phyloP scores from a whole-genome alignment of 2,797 vertebrate species.

The Cryptoprocta ferox region DNA sequence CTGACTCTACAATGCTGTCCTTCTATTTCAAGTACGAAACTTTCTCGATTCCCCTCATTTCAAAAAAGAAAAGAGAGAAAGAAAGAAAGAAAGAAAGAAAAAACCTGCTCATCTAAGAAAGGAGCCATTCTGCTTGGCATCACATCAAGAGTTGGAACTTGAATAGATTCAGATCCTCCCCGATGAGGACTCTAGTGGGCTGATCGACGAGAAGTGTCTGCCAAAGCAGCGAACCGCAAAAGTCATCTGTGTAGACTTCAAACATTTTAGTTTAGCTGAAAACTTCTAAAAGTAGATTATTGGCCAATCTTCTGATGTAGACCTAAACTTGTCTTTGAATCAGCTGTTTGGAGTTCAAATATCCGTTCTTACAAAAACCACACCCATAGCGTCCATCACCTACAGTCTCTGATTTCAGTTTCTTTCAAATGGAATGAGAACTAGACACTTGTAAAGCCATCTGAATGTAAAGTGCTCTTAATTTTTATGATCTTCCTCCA shows the following conservation, averaged over 20 bases:
- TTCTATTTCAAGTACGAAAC: not conserved
- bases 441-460: constrained; percentile 17
- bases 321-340: constrained; percentile 1
- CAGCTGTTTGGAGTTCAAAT: not conserved
- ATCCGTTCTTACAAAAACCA: constrained; percentile 8
- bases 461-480: constrained; percentile 42
- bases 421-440: constrained; percentile 11
- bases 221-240: not conserved
- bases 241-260: not conserved
- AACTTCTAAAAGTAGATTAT: not conserved
- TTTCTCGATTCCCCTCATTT: constrained; percentile 16
- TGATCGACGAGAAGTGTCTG: not conserved
- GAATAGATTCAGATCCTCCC: not conserved
- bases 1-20: not conserved
- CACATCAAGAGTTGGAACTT: not conserved
- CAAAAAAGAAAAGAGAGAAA: not conserved
- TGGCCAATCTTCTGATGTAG: not conserved
- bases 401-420: constrained; percentile 36
- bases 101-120: not conserved
- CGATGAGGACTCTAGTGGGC: not conserved
- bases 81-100: not conserved
- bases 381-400: not conserved
- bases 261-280: not conserved
- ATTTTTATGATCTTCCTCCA: constrained; percentile 26
- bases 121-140: not conserved